Evolutionary conservation across 30 jellyfish, hydroid and myxozoan species (phyloP), one percentile per base, ranked within the genome.

Genomic region (Aurelia coerulea): DNA sequence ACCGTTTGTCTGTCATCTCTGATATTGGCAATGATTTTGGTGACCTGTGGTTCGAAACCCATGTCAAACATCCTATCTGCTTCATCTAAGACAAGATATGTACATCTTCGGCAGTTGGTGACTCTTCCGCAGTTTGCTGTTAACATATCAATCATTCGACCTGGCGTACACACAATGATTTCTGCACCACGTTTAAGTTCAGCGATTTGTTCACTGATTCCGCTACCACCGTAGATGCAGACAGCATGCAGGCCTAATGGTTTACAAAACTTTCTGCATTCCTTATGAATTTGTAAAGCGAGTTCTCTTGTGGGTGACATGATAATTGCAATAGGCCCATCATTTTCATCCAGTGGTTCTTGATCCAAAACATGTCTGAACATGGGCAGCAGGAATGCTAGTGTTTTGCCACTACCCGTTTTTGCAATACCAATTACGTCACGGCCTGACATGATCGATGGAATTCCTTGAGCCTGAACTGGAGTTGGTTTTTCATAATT

Each of bases 21-120:
- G 16, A 91, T 79, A 78, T 92, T 92, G 39, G 94, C 98, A 51
- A 96, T 80, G 32, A 96, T 96, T 73, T 95, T 78, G 16, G 74
- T 88, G n/a, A 95, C 99, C 82, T 96, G 99, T 12, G 99, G 99
- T 75, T 96, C 99, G 63, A 96, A 96, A 2, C 99, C 99, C 98
- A 96, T 91, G 69, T 96, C 99, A 82, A 96, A 96, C 99, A 96
- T 96, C n/a, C 99, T 94, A 62, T 96, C 99, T 29, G 99, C 99
- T 84, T 96, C 99, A 68, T 96, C 99, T 76, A 96, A 73, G 10
- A 96, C 99, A 12, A 96, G 63, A 53, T 91, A 96, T 62, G 99
- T 96, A 76, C 98, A 90, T 12, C 99, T 95, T 15, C 99, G 90
- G 65, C 99, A 96, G 67, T 96, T 96, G 54, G 98, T 91, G 11